Conservation (phyloP, 2,888 invertebrate species). For the Scaptomyza reducta region DNA sequence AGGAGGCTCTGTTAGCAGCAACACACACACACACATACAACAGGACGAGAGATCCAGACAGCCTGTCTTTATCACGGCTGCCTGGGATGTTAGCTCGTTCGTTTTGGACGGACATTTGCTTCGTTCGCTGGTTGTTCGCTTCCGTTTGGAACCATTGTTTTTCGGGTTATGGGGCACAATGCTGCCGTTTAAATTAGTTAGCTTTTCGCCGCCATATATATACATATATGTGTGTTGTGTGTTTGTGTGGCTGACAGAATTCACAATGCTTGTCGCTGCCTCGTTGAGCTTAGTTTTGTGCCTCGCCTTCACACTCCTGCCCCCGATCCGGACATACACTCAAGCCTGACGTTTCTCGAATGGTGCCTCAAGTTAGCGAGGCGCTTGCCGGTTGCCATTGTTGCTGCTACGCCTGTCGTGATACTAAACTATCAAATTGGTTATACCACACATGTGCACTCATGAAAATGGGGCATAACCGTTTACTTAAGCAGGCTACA, state of each 20-base stretch:
- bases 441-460: conserved; percentile 12
- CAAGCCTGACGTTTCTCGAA: conserved; percentile 12
- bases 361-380: conserved; percentile 38
- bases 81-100: conserved; percentile 12
- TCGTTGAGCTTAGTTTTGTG: conserved; percentile 13
- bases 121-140: conserved; percentile 34
- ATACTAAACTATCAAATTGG: conserved; percentile 43
- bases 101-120: conserved; percentile 1
- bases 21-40: not conserved
- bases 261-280: conserved; percentile 52
- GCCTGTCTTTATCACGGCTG: conserved; percentile 51
- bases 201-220: conserved; percentile 43
- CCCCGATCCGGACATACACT: not conserved
- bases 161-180: conserved; percentile 71
- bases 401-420: conserved; percentile 43
- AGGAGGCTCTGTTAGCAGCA: conserved; percentile 25
- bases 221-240: conserved; percentile 23
- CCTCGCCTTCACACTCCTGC: not conserved
- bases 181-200: conserved; percentile 78
- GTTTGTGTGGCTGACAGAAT: conserved; percentile 63
- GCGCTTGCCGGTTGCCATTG: conserved; percentile 37
- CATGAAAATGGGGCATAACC: conserved; percentile 3
- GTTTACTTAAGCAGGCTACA: conserved; percentile 2
- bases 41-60: conserved; percentile 36
- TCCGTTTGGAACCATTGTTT: conserved; percentile 73